These are phyloP conservation scores for Laspeyria flexula DNA, from an alignment of 2,888 invertebrate species.

Conservation along the genomic window DNA sequence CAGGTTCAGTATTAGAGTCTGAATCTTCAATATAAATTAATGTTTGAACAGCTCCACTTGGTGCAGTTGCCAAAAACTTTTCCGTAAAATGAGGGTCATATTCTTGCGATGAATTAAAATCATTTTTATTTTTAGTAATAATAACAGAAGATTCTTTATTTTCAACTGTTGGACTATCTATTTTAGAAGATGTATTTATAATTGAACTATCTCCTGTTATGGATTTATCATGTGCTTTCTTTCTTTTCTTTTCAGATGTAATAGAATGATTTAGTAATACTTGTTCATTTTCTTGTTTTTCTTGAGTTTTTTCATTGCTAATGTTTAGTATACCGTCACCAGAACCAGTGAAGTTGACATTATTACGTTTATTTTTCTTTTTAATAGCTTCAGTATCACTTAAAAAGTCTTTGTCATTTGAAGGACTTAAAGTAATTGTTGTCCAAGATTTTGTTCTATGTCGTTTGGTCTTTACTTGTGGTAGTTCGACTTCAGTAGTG, in stretches of 20 bases:
- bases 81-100: conserved; percentile 33
- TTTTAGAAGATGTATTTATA: conserved; percentile 6
- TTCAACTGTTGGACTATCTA: background rate
- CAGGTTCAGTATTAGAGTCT: conserved; percentile 59
- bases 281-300: conserved; percentile 7
- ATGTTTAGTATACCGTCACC: conserved; percentile 31
- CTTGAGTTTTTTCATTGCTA: conserved; percentile 9
- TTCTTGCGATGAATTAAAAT: background rate
- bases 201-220: conserved; percentile 12
- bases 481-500: conserved; percentile 49
- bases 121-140: background rate
- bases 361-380: conserved; percentile 47
- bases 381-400: conserved; percentile 64
- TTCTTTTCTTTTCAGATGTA: conserved; percentile 33
- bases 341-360: conserved; percentile 23
- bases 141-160: background rate
- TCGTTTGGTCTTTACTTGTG: conserved; percentile 52
- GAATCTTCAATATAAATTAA: conserved; percentile 68
- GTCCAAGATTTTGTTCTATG: conserved; percentile 72
- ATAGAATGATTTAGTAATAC: conserved; percentile 17
- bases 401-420: conserved; percentile 49
- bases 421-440: conserved; percentile 37
- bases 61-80: conserved; percentile 57
- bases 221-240: conserved; percentile 21
- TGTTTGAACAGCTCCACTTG: conserved; percentile 51